Conservation (phyloP, 2,888 invertebrate genomes). For the Plebejus melissa region DNA sequence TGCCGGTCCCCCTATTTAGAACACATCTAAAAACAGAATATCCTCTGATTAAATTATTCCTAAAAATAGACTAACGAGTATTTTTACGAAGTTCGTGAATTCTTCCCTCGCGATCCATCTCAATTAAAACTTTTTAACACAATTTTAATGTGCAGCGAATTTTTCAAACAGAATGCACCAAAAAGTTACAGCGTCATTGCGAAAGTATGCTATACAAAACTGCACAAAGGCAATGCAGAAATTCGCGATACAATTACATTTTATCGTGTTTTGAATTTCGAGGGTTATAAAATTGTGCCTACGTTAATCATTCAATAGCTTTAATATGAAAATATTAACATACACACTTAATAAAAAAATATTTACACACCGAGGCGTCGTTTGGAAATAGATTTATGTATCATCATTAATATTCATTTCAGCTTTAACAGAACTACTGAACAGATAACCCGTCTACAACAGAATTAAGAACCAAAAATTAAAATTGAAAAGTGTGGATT, state of each 20-base stretch:
- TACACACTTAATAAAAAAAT: no score
- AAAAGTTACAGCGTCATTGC: slow-evolving; percentile 1
- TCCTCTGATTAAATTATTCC: neutral
- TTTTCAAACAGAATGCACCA: slow-evolving; percentile 13
- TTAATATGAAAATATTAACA: neutral
- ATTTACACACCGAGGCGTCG: no score
- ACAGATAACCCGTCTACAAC: no score
- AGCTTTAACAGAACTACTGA: no score
- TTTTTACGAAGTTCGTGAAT: neutral
- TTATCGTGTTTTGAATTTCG: neutral
- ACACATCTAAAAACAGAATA: neutral
- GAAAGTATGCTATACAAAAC: slow-evolving; percentile 18
- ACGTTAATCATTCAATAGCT: neutral
- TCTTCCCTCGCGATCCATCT: slow-evolving; percentile 1
- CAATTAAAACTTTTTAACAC: slow-evolving; percentile 21
- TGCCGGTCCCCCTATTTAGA: no score
- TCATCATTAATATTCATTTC: no score
- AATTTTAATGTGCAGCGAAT: slow-evolving; percentile 10
- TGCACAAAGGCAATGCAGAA: slow-evolving; percentile 4
- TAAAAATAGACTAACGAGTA: neutral
- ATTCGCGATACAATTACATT: slow-evolving; percentile 8
- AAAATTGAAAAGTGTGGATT: no score
- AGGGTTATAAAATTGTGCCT: neutral
- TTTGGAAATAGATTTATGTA: no score
- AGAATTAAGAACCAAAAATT: no score